Conservation (phyloP, 1,140 invertebrate genomes). For the Cotesia chilonis region DNA sequence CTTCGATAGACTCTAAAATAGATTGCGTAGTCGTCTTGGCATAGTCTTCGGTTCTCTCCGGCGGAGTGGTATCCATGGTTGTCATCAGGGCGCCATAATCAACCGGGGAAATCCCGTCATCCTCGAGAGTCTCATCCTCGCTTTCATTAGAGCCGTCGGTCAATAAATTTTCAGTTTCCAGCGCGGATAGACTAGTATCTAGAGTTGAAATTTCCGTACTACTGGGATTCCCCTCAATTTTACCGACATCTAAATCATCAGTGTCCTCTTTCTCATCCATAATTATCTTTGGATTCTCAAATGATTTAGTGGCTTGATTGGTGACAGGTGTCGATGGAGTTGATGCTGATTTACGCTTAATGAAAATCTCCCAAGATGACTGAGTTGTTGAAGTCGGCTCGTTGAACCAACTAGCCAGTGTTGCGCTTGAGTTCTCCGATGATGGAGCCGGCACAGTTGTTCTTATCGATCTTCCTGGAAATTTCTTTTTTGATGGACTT, state of each 20-base stretch:
- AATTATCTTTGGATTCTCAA: neutral
- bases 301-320: neutral
- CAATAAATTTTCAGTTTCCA: constrained; percentile 16
- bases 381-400: constrained; percentile 20
- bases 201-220: no score
- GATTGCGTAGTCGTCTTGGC: constrained; percentile 49
- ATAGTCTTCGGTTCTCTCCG: constrained; percentile 50
- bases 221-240: no score
- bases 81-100: constrained; percentile 39
- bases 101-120: neutral
- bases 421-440: constrained; percentile 16
- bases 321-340: neutral
- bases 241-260: no score
- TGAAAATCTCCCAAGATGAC: constrained; percentile 8
- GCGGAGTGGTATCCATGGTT: constrained; percentile 50
- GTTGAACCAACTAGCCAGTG: constrained; percentile 8
- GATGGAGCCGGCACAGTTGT: constrained; percentile 33
- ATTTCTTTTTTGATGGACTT: constrained; percentile 36
- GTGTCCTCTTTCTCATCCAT: neutral
- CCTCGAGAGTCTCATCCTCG: constrained; percentile 35
- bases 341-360: neutral
- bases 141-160: constrained; percentile 34
- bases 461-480: constrained; percentile 27
- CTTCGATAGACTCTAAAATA: constrained; percentile 40
- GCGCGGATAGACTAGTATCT: constrained; percentile 20